Evolutionary conservation across 2,797 vertebrate species (phyloP), one percentile per base, ranked within the genome.

Genomic region (Crenichthys baileyi): DNA sequence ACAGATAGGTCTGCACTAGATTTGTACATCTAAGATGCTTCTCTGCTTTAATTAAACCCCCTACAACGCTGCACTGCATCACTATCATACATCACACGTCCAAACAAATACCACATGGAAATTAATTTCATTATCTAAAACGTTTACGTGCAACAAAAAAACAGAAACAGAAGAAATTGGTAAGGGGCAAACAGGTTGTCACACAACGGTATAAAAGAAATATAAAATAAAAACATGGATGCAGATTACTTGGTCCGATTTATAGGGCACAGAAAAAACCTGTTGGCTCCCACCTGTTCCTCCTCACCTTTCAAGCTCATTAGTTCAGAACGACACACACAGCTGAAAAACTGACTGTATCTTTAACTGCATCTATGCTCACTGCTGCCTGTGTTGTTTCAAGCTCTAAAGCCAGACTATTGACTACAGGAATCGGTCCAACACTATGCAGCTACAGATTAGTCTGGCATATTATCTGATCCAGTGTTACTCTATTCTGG

Each of bases 351-450:
- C 29, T 63, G 60, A 31, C 74, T 75, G 60, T 56, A 22, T 55
- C 31, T 55, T 87, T 50, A 53, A 78, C 73, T 41, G 2, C 78
- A 41, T 53, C 70, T 6, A 36, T 53, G 51, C 60, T 82, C 65
- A 75, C 70, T 53, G 76, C 79, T 31, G 72, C 56, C 70, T 58
- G 65, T 20, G 56, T 63, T 48, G 81, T 61, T 77, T 79, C 46
- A 79, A 51, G 60, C 67, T 39, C 29, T 44, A 55, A 75, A 74
- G 76, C 67, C 58, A 41, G 81, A 72, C 36, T 75, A 70, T 67
- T 79, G 50, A 75, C 46, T 29, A 2, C 11, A 50, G 26, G 76
- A 75, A 70, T 29, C 16, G 36, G 51, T 83, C 60, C 72, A 79
- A 58, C 76, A 44, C 65, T 75, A 7, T 72, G n/a, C 70, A 65